These are phyloP conservation scores for Anadara kagoshimensis DNA, from an alignment of 1,140 invertebrate species.

Conservation along the genomic window DNA sequence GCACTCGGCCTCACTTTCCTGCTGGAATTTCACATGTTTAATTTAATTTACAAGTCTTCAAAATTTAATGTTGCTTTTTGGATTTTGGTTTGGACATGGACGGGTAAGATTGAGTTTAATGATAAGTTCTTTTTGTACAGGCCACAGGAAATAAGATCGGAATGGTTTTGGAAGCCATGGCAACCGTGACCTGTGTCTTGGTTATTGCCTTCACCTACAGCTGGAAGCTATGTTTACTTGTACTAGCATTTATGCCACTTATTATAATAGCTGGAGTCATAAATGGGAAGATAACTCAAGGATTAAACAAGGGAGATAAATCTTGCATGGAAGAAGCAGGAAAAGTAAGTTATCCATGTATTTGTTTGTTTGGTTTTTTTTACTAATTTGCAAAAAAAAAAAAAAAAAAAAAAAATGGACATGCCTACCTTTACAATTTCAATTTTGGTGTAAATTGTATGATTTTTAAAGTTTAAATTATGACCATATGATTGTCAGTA, in stretches of 20 bases:
- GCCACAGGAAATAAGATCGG: constrained; percentile 67
- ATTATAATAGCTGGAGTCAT: constrained; percentile 77
- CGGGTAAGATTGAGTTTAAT: not conserved
- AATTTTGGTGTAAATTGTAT: no score
- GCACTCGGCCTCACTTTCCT: no score
- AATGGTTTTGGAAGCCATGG: constrained; percentile 70
- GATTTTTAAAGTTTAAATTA: no score
- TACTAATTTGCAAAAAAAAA: no score
- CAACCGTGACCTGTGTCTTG: constrained; percentile 77
- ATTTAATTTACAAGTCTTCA: no score
- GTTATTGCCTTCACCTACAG: constrained; percentile 84
- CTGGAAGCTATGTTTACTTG: constrained; percentile 87
- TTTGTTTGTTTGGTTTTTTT: no score
- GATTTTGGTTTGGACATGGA: not conserved
- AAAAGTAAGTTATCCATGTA: constrained; percentile 28
- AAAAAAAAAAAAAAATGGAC: no score
- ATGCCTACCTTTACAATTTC: no score
- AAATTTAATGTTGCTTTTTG: no score
- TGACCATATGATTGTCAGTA: no score
- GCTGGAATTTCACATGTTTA: no score
- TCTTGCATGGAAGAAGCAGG: constrained; percentile 43
- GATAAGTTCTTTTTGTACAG: constrained; percentile 40
- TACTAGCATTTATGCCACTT: constrained; percentile 83
- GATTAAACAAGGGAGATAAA: constrained; percentile 48
- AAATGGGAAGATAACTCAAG: constrained; percentile 78